Conservation (phyloP, 1,140 invertebrate genomes). For the Habropoda laboriosa region DNA sequence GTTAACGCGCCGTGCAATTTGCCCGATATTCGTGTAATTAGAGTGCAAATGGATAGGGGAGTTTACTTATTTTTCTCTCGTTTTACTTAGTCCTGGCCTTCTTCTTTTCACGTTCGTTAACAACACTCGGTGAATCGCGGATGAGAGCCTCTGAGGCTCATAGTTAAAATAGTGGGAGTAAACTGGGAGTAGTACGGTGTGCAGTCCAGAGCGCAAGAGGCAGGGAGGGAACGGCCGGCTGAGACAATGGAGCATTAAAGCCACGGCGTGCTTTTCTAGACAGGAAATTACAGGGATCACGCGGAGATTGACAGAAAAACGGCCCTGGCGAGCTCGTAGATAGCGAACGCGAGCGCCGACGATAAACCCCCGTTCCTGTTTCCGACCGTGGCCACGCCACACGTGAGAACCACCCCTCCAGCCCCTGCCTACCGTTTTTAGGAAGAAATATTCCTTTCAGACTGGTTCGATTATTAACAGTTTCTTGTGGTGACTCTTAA, state of each 20-base stretch:
- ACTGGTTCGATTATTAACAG: no score
- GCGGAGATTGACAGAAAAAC: conserved; percentile 82
- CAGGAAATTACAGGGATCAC: conserved; percentile 82
- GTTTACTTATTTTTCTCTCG: background rate
- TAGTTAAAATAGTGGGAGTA: conserved; percentile 78
- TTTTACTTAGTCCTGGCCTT: background rate
- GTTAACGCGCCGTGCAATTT: conserved; percentile 6
- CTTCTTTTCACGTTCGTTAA: background rate
- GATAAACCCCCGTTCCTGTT: conserved; percentile 53
- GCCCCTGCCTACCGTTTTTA: background rate
- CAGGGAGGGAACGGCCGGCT: conserved; percentile 52
- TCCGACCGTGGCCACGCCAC: background rate
- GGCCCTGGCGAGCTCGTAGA: conserved; percentile 68
- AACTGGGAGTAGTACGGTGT: conserved; percentile 60
- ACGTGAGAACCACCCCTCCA: conserved; percentile 58
- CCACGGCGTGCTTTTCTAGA: conserved; percentile 79
- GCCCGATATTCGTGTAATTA: conserved; percentile 15
- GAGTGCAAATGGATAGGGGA: background rate
- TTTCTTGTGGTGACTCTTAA: no score
- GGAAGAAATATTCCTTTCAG: background rate
- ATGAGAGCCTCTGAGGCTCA: conserved; percentile 72
- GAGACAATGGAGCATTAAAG: conserved; percentile 82
- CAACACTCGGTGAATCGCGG: background rate
- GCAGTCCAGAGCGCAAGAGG: conserved; percentile 43
- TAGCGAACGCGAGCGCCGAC: conserved; percentile 45